These are phyloP conservation scores for Spheniscus humboldti DNA, from an alignment of 2,797 vertebrate species.

Conservation along the genomic window DNA sequence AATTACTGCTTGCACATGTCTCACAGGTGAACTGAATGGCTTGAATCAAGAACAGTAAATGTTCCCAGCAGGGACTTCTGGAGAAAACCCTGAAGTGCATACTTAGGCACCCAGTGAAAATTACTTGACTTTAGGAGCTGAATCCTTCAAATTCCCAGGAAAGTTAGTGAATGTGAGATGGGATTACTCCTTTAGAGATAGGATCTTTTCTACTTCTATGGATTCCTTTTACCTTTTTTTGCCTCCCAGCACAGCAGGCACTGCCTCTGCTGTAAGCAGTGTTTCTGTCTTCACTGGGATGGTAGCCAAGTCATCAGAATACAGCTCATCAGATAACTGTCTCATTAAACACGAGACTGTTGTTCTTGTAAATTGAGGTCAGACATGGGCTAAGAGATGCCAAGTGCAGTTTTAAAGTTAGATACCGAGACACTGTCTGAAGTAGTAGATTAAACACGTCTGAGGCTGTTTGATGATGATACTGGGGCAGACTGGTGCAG, in stretches of 20 bases:
- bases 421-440: not conserved
- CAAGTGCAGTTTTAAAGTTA: constrained; percentile 18
- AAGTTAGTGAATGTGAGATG: not conserved
- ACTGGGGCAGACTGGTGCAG: constrained; percentile 12
- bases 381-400: constrained; percentile 21
- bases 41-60: not conserved
- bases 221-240: not conserved
- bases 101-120: not conserved
- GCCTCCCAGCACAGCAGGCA: not conserved
- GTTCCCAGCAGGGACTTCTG: not conserved
- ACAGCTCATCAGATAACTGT: constrained; percentile 51
- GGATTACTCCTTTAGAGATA: not conserved
- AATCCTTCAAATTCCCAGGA: not conserved
- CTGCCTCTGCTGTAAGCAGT: not conserved
- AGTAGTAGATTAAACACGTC: not conserved
- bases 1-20: not conserved
- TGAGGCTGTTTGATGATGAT: constrained; percentile 7
- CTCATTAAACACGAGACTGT: constrained; percentile 48
- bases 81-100: not conserved
- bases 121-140: not conserved
- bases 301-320: not conserved
- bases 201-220: not conserved
- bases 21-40: not conserved
- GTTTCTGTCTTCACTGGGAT: not conserved
- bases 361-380: constrained; percentile 63